Conservation (phyloP, 2,888 invertebrate species). For the Stenodera caucasica region DNA sequence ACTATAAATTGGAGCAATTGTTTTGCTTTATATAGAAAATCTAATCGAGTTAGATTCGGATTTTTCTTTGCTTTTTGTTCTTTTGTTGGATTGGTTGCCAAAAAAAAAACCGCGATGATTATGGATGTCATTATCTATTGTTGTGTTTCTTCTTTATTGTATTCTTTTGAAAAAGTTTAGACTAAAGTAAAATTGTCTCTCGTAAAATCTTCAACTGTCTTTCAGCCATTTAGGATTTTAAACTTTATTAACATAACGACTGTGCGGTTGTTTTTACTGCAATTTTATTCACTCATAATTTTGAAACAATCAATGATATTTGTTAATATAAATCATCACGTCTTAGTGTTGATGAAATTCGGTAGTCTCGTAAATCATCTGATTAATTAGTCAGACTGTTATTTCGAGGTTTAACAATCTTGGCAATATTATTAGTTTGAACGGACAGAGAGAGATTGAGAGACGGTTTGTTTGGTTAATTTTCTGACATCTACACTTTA, state of each 20-base stretch:
- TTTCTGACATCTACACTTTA: not conserved
- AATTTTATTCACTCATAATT: not conserved
- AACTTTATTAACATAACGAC: constrained; percentile 1
- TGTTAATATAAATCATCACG: constrained; percentile 3
- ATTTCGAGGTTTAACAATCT: constrained; percentile 3
- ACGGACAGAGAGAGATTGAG: not conserved
- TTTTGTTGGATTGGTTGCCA: not conserved
- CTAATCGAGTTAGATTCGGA: too few species aligned
- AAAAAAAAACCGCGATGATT: not conserved
- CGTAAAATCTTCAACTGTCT: constrained; percentile 1
- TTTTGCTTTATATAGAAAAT: too few species aligned
- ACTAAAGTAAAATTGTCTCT: not conserved
- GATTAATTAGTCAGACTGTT: constrained; percentile 3
- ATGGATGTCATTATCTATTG: constrained; percentile 7
- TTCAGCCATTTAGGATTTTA: not conserved
- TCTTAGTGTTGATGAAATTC: not conserved
- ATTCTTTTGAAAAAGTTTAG: not conserved
- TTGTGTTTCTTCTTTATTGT: not conserved
- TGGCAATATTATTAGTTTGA: not conserved
- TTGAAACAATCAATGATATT: too few species aligned
- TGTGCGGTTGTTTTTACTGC: not conserved
- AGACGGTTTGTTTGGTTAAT: not conserved
- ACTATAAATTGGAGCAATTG: too few species aligned
- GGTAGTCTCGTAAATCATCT: not conserved
- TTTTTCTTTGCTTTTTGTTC: too few species aligned